These are phyloP conservation scores for Calameuta filiformis DNA, from an alignment of 2,888 invertebrate species.

Conservation along the genomic window DNA sequence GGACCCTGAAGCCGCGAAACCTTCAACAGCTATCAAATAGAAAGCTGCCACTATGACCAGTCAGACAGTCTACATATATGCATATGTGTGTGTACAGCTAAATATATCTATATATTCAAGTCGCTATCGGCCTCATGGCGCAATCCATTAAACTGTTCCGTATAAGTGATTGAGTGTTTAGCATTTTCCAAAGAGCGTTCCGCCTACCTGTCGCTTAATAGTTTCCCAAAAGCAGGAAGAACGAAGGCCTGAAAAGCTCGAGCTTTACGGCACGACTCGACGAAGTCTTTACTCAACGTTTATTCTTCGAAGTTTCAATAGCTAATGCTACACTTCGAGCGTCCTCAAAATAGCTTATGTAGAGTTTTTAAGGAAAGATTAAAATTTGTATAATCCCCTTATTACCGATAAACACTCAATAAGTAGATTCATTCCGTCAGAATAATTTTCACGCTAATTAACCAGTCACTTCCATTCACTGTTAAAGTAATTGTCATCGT, in stretches of 20 bases:
- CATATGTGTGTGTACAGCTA: background rate
- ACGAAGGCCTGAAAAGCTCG: background rate
- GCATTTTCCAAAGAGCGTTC: slow-evolving; percentile 24
- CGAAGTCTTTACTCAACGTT: background rate
- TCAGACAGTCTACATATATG: too few relatives aligned
- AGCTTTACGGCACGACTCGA: background rate
- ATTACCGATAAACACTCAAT: background rate
- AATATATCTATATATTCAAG: slow-evolving; percentile 18
- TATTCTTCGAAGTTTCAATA: background rate
- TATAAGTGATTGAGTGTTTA: slow-evolving; percentile 45
- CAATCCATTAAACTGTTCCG: slow-evolving; percentile 54
- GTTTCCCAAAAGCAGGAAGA: background rate
- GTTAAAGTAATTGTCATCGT: background rate
- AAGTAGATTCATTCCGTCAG: background rate
- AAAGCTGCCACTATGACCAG: background rate
- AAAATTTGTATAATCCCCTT: background rate
- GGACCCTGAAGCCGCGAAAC: slow-evolving; percentile 16
- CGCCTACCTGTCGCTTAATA: background rate
- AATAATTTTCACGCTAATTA: background rate
- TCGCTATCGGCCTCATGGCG: slow-evolving; percentile 29
- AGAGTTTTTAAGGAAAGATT: background rate
- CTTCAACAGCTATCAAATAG: slow-evolving; percentile 22
- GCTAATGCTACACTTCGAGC: background rate
- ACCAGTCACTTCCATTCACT: background rate
- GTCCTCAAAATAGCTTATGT: background rate